These are phyloP conservation scores for Deilephila elpenor DNA, from an alignment of 2,888 invertebrate species.

Conservation along the genomic window DNA sequence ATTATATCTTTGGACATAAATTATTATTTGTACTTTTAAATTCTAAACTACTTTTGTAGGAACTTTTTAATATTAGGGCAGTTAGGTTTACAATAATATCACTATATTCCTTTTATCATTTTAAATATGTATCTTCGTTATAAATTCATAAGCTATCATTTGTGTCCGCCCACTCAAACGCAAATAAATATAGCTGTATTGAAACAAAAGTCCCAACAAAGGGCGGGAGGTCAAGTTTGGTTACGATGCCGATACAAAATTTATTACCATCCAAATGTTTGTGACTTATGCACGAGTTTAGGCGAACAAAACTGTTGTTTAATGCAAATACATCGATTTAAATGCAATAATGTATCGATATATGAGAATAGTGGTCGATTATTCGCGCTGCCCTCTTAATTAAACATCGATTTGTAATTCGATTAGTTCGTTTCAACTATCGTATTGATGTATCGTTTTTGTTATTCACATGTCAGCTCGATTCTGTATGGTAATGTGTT, in stretches of 20 bases:
- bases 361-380: conserved; percentile 44
- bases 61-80: no score
- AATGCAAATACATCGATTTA: conserved; percentile 55
- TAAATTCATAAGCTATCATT: conserved; percentile 8
- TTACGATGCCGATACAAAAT: conserved; percentile 15
- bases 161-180: neutral
- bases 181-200: conserved; percentile 7
- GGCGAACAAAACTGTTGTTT: conserved; percentile 27
- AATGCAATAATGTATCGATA: conserved; percentile 52
- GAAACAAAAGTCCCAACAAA: conserved; percentile 16
- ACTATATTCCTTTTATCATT: neutral
- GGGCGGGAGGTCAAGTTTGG: conserved; percentile 5
- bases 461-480: conserved; percentile 12
- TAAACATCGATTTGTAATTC: conserved; percentile 46
- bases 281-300: conserved; percentile 24
- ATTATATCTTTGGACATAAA: no score
- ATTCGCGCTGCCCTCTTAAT: conserved; percentile 48
- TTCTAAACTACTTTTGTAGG: no score
- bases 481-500: neutral
- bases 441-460: conserved; percentile 30
- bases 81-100: neutral
- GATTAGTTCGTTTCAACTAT: conserved; percentile 16
- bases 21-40: no score
- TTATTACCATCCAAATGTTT: conserved; percentile 21
- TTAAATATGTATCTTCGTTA: neutral